A percentile compares a stretch with the other conserved stretches of the same genome.
phyloP scores from a whole-genome alignment of 2,113 vertebrate genomes.

The Anarrhichthys ocellatus region DNA sequence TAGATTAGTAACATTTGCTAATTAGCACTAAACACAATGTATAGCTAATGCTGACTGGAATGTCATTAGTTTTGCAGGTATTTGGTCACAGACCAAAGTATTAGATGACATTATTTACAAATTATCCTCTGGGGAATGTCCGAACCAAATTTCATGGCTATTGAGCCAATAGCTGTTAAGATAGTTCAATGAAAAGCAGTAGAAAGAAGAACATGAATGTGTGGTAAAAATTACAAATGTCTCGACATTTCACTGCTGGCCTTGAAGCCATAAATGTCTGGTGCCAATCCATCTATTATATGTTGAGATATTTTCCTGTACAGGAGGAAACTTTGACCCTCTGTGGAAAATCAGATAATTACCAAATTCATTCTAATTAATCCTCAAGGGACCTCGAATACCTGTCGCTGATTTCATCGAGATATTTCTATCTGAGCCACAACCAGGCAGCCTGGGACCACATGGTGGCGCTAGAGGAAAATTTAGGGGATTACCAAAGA shows the following conservation, averaged over 20 bases:
- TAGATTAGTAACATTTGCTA: not conserved
- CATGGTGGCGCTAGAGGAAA: not conserved
- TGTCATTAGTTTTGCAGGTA: not conserved
- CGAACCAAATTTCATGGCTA: not conserved
- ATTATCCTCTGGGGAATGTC: not conserved
- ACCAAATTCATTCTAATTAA: not conserved
- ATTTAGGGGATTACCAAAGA: not conserved
- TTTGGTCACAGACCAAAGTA: not conserved
- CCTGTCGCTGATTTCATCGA: not conserved
- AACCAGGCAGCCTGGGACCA: not conserved
- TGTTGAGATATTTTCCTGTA: not conserved
- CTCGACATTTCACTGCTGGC: too few relatives aligned
- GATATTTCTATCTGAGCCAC: not conserved
- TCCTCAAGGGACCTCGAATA: not conserved
- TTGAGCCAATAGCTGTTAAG: not conserved
- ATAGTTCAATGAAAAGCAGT: too few relatives aligned
- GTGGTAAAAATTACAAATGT: too few relatives aligned
- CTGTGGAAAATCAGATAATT: not conserved
- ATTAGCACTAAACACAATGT: not conserved
- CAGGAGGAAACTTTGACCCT: not conserved
- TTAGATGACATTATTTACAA: not conserved
- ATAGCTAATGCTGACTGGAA: not conserved
- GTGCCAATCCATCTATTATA: not conserved
- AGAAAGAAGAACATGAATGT: too few relatives aligned
- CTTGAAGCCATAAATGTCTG: not conserved